phyloP scores from a whole-genome alignment of 2,888 invertebrate genomes.

The Ophion obscuratus region DNA sequence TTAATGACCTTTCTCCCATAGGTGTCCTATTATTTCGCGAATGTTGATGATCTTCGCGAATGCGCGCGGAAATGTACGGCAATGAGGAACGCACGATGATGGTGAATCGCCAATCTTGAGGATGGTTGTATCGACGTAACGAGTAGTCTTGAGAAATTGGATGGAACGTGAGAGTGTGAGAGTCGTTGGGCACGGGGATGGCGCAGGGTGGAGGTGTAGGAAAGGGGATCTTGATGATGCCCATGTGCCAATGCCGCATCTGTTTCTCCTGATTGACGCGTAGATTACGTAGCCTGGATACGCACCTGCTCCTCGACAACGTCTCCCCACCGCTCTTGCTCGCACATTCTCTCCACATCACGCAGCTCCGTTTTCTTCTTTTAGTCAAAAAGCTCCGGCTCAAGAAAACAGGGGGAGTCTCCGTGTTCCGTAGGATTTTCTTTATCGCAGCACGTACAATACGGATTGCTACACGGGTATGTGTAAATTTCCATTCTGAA shows the following conservation, averaged over 20 bases:
- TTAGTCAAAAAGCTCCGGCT: constrained; percentile 4
- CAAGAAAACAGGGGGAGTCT: constrained; percentile 1
- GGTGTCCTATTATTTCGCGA: not conserved
- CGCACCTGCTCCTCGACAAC: constrained; percentile 77
- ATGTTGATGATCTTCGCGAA: not conserved
- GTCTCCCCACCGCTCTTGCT: constrained; percentile 58
- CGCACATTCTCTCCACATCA: constrained; percentile 20
- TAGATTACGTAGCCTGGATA: constrained; percentile 78
- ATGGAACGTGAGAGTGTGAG: constrained; percentile 51
- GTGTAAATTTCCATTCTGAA: too few species aligned
- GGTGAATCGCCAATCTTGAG: constrained; percentile 1
- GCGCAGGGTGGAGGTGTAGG: constrained; percentile 47
- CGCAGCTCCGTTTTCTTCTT: constrained; percentile 6
- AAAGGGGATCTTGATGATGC: constrained; percentile 46
- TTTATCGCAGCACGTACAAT: not conserved
- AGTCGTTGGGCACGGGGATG: constrained; percentile 24
- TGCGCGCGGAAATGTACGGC: not conserved
- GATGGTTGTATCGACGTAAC: constrained; percentile 30
- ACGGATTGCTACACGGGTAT: not conserved
- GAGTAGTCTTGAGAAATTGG: constrained; percentile 46
- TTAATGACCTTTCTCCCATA: not conserved
- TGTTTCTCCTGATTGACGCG: constrained; percentile 81
- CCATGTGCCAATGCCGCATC: constrained; percentile 71
- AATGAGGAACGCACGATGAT: constrained; percentile 8
- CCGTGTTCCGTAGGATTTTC: not conserved